Base-by-base conservation (phyloP, 2,797 vertebrate genomes). In the Pogoniulus pusillus region DNA sequence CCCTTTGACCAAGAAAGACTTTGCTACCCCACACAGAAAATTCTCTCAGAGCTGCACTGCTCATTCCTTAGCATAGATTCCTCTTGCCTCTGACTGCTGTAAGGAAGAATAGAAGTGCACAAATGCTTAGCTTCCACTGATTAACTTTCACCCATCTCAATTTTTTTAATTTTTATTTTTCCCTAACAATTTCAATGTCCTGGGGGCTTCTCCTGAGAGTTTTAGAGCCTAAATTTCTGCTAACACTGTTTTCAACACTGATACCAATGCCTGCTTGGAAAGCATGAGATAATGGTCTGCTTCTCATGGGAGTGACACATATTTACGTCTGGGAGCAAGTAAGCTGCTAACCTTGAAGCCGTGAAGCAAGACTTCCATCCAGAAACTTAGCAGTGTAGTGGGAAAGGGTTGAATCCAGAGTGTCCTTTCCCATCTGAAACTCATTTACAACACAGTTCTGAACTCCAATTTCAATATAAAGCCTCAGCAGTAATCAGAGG, bases 221-320 rank as follows among this genome's bases (percentile, higher is more conserved):
- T 96, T 94, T 95, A 95, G 95, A 96, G 92, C 96, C 95, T 97
- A 94, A 96, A 96, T 96, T 96, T 96, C 96, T 92, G 96, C 97
- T 97, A 96, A 97, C 95, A 94, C 97, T 97, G 93, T 97, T 97
- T 96, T 94, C 94, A 91, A 96, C 96, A 97, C 96, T 97, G 96
- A 97, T 97, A 96, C 95, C 96, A 89, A 93, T 97, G 97, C 97
- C 97, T 98, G 97, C 97, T 97, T 97, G 97, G 94, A 97, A 95
- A 98, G 97, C 97, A 98, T 98, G 97, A 96, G 95, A 97, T 97
- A 96, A 97, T 97, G 95, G 82, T 95, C 94, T 96, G 91, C 73
- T 97, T 97, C 97, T 97, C 96, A 91, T 97, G 97, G 96, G 97
- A 97, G 97, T 97, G 97, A 95, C 97, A 97, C 97, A 95, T 97